Conservation (phyloP, 1,140 invertebrate species). For the Vollenhovia emeryi region DNA sequence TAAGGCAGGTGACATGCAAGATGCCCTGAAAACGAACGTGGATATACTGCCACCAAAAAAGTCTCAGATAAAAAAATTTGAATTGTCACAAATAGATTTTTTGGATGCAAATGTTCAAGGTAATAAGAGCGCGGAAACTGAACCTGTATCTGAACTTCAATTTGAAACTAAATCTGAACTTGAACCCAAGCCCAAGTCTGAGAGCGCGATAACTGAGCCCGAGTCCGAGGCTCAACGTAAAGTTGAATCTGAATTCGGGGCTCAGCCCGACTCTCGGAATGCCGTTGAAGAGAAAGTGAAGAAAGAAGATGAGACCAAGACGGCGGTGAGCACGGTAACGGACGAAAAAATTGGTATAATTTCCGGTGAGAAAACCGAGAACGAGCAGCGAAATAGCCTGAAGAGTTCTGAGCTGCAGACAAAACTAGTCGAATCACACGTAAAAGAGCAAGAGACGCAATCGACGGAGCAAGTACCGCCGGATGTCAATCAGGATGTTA, state of each 20-base stretch:
- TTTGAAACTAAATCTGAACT: too few relatives aligned
- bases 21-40: constrained; percentile 54
- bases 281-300: constrained; percentile 4
- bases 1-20: constrained; percentile 39
- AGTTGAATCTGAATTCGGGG: neutral
- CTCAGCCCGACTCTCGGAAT: neutral
- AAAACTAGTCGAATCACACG: constrained; percentile 34
- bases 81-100: constrained; percentile 79
- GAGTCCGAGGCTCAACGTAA: neutral
- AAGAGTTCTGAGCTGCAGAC: constrained; percentile 18
- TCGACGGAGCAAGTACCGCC: constrained; percentile 40
- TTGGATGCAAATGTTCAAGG: constrained; percentile 63
- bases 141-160: neutral
- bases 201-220: too few relatives aligned
- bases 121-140: constrained; percentile 20
- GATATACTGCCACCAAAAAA: constrained; percentile 82
- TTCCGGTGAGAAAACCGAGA: neutral
- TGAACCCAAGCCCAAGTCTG: neutral
- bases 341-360: neutral
- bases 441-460: constrained; percentile 16
- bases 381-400: neutral
- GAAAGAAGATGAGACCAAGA: constrained; percentile 33
- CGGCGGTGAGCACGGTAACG: neutral
- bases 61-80: constrained; percentile 84
- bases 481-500: neutral